A percentile compares a stretch with the other conserved stretches of the same genome.
Evolutionary conservation across 2,797 vertebrate species (phyloP).

Genomic region (Fringilla coelebs): DNA sequence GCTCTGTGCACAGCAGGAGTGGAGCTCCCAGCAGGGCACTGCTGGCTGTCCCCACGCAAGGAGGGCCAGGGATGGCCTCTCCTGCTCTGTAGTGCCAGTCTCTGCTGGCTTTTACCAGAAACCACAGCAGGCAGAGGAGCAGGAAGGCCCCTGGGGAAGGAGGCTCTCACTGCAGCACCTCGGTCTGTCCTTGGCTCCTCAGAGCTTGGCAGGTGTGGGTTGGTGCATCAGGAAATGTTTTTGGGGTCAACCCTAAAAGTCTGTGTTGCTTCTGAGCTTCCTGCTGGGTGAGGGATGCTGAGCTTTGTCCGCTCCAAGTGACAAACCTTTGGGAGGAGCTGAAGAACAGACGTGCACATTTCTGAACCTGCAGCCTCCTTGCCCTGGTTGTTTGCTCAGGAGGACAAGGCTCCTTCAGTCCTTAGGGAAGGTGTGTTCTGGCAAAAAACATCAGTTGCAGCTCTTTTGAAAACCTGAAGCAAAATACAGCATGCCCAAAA

Average conservation of each 20-base stretch:
- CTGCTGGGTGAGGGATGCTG: neutral
- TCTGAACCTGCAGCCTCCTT: neutral
- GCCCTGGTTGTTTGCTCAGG: neutral
- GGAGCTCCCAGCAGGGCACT: neutral
- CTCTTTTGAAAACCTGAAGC: neutral
- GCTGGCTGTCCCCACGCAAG: fast-evolving
- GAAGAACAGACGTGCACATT: fast-evolving
- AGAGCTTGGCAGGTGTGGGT: too few species aligned
- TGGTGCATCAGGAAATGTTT: neutral
- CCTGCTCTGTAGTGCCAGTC: neutral
- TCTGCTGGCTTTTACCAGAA: neutral
- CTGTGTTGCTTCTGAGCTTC: neutral
- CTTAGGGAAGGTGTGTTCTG: neutral
- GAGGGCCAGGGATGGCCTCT: too few species aligned
- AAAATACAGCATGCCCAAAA: neutral
- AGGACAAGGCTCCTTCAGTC: neutral
- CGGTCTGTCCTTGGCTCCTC: neutral
- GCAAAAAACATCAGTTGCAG: neutral
- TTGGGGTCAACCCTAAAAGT: neutral
- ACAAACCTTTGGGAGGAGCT: neutral
- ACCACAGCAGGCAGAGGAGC: too few species aligned
- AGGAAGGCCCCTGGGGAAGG: neutral
- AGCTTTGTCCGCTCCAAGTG: neutral
- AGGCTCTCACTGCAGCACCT: neutral
- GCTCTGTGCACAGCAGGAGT: fast-evolving